These are phyloP conservation scores for Pocillopora verrucosa DNA, from an alignment of 64 coral and sea anemone genomes.

Conservation along the genomic window DNA sequence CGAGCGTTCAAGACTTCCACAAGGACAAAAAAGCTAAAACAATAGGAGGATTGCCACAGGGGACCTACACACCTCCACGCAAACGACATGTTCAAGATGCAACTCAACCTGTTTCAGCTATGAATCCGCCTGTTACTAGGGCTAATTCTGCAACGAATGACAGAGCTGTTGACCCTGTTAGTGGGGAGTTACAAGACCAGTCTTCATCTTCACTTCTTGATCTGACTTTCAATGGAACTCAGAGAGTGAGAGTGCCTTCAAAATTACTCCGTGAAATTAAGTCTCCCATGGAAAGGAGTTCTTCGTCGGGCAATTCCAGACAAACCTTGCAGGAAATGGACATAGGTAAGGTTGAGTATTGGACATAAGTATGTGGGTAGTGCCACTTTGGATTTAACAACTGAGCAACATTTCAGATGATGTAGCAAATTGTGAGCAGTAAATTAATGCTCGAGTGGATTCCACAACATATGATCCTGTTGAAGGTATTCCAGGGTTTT, in stretches of 20 bases:
- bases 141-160: constrained; percentile 10
- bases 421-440: too few relatives aligned
- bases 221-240: constrained; percentile 68
- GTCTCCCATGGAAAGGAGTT: constrained; percentile 74
- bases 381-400: not conserved
- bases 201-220: constrained; percentile 39
- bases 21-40: not conserved
- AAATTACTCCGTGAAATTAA: constrained; percentile 85
- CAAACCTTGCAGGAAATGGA: not conserved
- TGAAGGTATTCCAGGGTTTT: too few relatives aligned
- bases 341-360: not conserved
- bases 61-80: not conserved
- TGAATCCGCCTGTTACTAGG: not conserved
- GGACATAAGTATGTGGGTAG: not conserved
- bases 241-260: constrained; percentile 76
- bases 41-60: not conserved
- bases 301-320: not conserved
- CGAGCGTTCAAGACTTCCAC: not conserved
- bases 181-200: constrained; percentile 2
- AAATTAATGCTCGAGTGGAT: too few relatives aligned
- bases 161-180: constrained; percentile 4
- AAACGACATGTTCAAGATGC: not conserved
- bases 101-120: not conserved
- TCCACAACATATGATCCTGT: too few relatives aligned
- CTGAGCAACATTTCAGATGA: too few relatives aligned